Evolutionary conservation across 2,888 invertebrate genomes (phyloP).

Genomic region (Spodoptera picta): DNA sequence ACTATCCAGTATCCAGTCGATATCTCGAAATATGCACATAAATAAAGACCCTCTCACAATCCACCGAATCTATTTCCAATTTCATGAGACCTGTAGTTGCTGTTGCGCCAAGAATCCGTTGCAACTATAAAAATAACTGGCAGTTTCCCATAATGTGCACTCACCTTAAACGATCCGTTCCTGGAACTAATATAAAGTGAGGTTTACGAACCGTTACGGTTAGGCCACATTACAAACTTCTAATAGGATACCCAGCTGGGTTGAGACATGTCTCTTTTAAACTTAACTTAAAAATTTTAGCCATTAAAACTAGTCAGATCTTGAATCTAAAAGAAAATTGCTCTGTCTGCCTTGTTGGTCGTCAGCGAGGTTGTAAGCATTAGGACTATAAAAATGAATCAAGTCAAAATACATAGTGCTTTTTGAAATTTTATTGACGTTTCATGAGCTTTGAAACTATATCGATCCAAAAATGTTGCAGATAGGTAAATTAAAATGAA

Average conservation of each 20-base stretch:
- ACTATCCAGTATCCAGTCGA: no score
- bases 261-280: slow-evolving; percentile 26
- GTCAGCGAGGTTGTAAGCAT: background rate
- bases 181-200: slow-evolving; percentile 51
- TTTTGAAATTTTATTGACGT: no score
- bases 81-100: slow-evolving; percentile 12
- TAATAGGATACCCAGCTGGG: slow-evolving; percentile 36
- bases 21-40: slow-evolving; percentile 1
- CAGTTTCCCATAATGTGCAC: slow-evolving; percentile 43
- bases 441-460: no score
- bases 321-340: background rate
- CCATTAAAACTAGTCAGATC: slow-evolving; percentile 23
- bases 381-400: no score
- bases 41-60: background rate
- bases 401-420: no score
- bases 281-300: slow-evolving; percentile 21
- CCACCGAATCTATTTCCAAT: slow-evolving; percentile 2
- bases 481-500: no score
- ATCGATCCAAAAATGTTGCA: no score
- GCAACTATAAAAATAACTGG: slow-evolving; percentile 43
- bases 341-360: background rate
- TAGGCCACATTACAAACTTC: slow-evolving; percentile 54
- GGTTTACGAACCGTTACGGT: slow-evolving; percentile 52
- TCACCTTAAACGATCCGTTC: slow-evolving; percentile 51
- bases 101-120: slow-evolving; percentile 10